phyloP scores from a whole-genome alignment of 2,888 invertebrate species.

The Julus scanicus region DNA sequence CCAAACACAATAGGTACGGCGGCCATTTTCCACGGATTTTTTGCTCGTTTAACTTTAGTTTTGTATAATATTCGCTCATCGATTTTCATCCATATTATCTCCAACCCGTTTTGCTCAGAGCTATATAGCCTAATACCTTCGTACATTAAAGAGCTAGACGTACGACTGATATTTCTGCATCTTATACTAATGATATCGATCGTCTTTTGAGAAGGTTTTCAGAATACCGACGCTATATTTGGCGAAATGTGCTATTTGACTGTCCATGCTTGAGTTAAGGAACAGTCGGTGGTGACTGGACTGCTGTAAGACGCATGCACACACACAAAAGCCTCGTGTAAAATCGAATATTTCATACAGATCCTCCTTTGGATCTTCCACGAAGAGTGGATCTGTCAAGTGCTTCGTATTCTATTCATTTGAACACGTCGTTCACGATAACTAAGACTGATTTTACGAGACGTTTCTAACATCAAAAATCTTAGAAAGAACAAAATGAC shows the following conservation, averaged over 20 bases:
- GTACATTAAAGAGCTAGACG: constrained; percentile 4
- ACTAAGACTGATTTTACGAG: constrained; percentile 33
- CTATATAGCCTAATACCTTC: not conserved
- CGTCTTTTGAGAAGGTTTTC: not conserved
- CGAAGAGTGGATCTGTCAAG: constrained; percentile 18
- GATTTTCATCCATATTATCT: not conserved
- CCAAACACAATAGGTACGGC: not conserved
- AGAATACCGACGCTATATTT: not conserved
- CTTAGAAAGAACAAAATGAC: constrained; percentile 22
- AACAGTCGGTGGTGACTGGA: too few species aligned
- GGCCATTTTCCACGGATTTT: not conserved
- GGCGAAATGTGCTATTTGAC: not conserved
- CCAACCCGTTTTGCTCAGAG: constrained; percentile 16
- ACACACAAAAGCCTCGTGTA: not conserved
- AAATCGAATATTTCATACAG: not conserved
- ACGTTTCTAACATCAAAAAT: constrained; percentile 25
- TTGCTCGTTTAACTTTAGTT: constrained; percentile 33
- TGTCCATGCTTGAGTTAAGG: not conserved
- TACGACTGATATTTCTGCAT: constrained; percentile 33
- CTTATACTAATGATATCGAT: constrained; percentile 31
- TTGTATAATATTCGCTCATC: constrained; percentile 15
- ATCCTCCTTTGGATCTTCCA: not conserved
- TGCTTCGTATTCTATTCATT: constrained; percentile 33
- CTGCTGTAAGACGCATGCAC: too few species aligned
- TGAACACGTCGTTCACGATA: constrained; percentile 10